Base-by-base conservation (phyloP, 2,888 invertebrate genomes). In the Liodrosophila aerea region DNA sequence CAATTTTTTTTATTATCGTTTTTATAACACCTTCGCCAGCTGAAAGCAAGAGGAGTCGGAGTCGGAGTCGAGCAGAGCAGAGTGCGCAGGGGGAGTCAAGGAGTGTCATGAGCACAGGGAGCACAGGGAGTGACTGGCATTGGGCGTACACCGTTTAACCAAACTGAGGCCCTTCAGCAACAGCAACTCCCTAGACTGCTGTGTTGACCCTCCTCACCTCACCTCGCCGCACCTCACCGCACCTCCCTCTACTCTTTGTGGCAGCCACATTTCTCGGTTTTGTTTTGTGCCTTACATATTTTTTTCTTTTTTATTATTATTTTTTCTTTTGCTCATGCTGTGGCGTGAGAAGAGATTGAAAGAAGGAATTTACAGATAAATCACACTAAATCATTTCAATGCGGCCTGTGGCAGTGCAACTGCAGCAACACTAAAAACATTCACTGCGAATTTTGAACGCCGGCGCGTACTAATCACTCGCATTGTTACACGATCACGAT, bases 291-390 rank as follows among this genome's bases (percentile, higher is more conserved):
- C 40, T 39, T 44, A 8, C 33, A 44, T 33, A 13, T 31, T 36
- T 33, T 27, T 33, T 13, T 30, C 13, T 34, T 22, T 45, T 40
- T 45, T 15, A 7, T 11, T 15, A 7, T 46, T 15, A 3, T 37
- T 13, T 41, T 11, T 61, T 45, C 36, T 33, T 33, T 9, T 31
- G 12, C 13, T 1, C 34, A 12, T 12, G 36, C 58, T 74, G 85
- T 59, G 85, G 86, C 86, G 86, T 86, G 86, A 86, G 86, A 86
- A 87, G 86, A 86, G 86, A 86, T 86, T 87, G 82, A 87, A 86
- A 77, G 73, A 69, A 80, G 86, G 87, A 84, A 87, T 84, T 81
- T 80, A 73, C 86, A 87, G 86, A 86, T 86, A 86, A 86, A 86
- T 86, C 86, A 86, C 87, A 86, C 85, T 84, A 87, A 87, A 86